Evolutionary conservation across 2,888 invertebrate species (phyloP), one percentile per base, ranked within the genome.

Genomic region (Eupithecia abbreviata): DNA sequence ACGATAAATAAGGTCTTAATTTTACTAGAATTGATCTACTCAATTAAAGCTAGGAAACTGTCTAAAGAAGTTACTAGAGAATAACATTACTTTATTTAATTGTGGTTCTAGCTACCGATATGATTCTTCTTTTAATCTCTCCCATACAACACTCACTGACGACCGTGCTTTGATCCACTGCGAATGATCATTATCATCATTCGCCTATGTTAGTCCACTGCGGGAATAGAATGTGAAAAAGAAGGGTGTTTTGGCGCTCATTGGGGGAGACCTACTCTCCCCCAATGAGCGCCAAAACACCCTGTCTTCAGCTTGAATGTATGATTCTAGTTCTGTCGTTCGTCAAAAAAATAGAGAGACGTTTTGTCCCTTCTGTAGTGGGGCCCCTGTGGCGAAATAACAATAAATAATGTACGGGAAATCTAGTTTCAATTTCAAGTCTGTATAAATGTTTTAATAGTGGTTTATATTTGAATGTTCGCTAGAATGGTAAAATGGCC

Each of bases 1-100:
- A 76, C 76, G 43, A 75, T 62, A 71, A 76, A 68, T 30, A 69
- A 12, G 30, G 10, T 62, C 18, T 18, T 69, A 49, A 69, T 45
- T 62, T 30, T 30, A 58, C 9, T 58, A 18, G 18, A 58, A 18
- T 7, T 58, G 9, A 55, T 9, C 9, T 49, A 49, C 13, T 4
- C 4, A 13, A 18, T 18, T 18, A 55, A 18, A 55, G n/a, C 2
- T 58, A 58, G 58, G 58, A 58, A 7, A 58, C 3, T 3, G 18
- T 58, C 1, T 9, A 7, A 58, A 0, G 18, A 58, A 9, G 30
- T 30, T 30, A 30, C 30, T 30, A 30, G 58, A 58, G 10, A 18
- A 58, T 58, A 9, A 58, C 0, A 10, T n/a, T n/a, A 55, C 5
- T 13, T 49, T 5, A 15, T n/a, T 51, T 0, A 5, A 51, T 15